These are phyloP conservation scores for Carcina quercana DNA, from an alignment of 2,888 invertebrate species.

Conservation along the genomic window DNA sequence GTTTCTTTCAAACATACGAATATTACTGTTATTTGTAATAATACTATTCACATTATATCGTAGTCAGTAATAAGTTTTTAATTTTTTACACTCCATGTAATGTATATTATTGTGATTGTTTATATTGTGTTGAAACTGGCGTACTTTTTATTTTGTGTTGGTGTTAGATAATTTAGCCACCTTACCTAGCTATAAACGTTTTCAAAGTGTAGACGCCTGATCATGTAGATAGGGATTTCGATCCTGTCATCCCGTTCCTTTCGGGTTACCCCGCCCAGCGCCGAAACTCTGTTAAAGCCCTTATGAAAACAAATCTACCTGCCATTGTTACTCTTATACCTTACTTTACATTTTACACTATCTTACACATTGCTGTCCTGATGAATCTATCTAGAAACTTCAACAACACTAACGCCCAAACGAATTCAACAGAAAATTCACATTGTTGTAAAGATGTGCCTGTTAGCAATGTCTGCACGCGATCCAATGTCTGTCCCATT, in stretches of 20 bases:
- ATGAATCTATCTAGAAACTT: slow-evolving; percentile 24
- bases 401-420: slow-evolving; percentile 47
- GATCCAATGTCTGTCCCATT: slow-evolving; percentile 65
- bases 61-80: neutral
- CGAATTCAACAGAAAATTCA: slow-evolving; percentile 32
- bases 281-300: slow-evolving; percentile 55
- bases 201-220: slow-evolving; percentile 59
- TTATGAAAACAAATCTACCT: slow-evolving; percentile 34
- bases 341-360: slow-evolving; percentile 55
- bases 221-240: slow-evolving; percentile 55
- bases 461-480: slow-evolving; percentile 71
- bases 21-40: slow-evolving; percentile 6
- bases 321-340: slow-evolving; percentile 41
- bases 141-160: neutral
- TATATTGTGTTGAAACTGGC: neutral
- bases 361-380: slow-evolving; percentile 16
- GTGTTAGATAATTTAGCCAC: neutral
- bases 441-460: slow-evolving; percentile 56
- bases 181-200: slow-evolving; percentile 20
- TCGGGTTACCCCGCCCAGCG: slow-evolving; percentile 70
- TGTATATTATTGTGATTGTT: neutral
- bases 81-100: neutral
- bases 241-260: slow-evolving; percentile 38
- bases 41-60: neutral
- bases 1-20: too few relatives aligned